These are phyloP conservation scores for Hypolimnas misippus DNA, from an alignment of 2,888 invertebrate genomes.

Conservation along the genomic window DNA sequence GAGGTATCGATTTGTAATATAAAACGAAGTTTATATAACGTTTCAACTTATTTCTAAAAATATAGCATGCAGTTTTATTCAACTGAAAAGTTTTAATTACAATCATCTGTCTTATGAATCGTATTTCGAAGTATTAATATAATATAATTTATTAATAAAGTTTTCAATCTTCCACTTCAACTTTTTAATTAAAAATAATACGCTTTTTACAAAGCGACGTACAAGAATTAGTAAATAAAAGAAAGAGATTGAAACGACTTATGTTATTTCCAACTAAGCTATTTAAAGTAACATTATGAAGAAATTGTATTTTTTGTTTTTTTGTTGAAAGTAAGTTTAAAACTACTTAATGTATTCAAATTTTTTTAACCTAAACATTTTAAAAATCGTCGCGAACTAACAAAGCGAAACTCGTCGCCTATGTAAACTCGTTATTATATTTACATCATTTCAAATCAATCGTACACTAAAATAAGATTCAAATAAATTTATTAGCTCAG, in stretches of 20 bases:
- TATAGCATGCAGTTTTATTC: no score
- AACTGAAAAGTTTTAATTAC: neutral
- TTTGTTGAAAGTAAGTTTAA: neutral
- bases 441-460: conserved; percentile 12
- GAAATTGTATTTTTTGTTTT: no score
- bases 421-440: no score
- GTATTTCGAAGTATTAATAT: no score
- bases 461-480: conserved; percentile 16
- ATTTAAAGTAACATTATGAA: neutral
- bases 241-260: neutral
- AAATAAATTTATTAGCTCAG: conserved; percentile 35
- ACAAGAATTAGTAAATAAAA: neutral
- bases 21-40: neutral
- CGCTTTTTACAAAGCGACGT: neutral
- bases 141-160: neutral
- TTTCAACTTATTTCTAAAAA: no score
- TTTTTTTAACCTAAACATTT: neutral
- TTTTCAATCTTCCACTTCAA: neutral
- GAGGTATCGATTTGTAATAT: no score
- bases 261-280: neutral
- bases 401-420: no score
- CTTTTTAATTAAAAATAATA: neutral
- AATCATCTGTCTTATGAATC: neutral
- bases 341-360: neutral
- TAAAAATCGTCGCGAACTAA: no score